A percentile compares a stretch with the other conserved stretches of the same genome.
Conservation (phyloP, 2,888 invertebrate genomes). For the Leptinotarsa tumamoca region DNA sequence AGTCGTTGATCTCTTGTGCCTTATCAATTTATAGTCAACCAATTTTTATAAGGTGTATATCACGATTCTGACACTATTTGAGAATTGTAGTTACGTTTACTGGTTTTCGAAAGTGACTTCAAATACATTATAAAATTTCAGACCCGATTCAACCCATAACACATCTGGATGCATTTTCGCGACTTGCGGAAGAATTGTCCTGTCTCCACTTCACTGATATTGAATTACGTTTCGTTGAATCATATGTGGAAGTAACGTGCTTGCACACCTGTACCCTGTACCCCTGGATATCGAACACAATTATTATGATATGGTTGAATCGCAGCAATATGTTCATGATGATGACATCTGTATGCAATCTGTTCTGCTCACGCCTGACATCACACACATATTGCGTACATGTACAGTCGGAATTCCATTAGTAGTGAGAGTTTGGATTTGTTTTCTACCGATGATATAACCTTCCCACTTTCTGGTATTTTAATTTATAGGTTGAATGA, state of each 20-base stretch:
- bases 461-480: conserved; percentile 6
- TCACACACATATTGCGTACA: conserved; percentile 56
- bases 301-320: conserved; percentile 29
- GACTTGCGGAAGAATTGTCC: neutral
- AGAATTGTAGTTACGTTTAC: too few relatives aligned
- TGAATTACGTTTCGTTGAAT: neutral
- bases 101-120: too few relatives aligned
- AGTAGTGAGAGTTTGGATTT: neutral
- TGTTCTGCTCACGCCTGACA: conserved; percentile 54
- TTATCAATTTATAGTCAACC: too few relatives aligned
- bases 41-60: too few relatives aligned
- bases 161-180: neutral
- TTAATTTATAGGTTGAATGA: neutral
- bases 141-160: too few relatives aligned
- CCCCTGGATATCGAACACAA: conserved; percentile 26
- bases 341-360: conserved; percentile 58
- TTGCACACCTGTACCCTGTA: conserved; percentile 37
- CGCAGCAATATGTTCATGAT: conserved; percentile 26
- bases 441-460: neutral
- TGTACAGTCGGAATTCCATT: conserved; percentile 36
- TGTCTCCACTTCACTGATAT: neutral
- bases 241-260: conserved; percentile 8
- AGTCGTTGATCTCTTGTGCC: too few relatives aligned
- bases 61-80: too few relatives aligned
- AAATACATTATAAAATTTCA: too few relatives aligned